Evolutionary conservation across 2,888 invertebrate genomes (phyloP).

Genomic region (Tigriopus californicus): DNA sequence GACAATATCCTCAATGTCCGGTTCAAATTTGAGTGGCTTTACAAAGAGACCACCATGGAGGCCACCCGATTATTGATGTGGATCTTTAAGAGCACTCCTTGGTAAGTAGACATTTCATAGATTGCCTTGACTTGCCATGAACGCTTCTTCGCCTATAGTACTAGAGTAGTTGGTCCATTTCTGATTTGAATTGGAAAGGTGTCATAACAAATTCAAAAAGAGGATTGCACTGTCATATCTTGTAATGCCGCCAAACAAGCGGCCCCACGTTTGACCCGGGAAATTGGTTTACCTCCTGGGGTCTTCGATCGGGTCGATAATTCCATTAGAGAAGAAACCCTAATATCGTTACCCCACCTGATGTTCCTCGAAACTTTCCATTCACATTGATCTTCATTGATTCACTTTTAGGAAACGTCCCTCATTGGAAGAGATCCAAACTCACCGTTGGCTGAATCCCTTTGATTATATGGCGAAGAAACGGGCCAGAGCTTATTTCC

Average conservation of each 20-base stretch:
- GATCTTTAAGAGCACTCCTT: conserved; percentile 78
- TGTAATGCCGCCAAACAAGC: too few relatives aligned
- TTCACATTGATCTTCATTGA: background rate
- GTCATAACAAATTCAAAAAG: too few relatives aligned
- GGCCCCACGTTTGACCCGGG: too few relatives aligned
- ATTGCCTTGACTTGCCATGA: too few relatives aligned
- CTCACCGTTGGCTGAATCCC: conserved; percentile 85
- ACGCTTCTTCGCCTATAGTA: too few relatives aligned
- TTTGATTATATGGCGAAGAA: conserved; percentile 83
- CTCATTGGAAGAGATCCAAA: conserved; percentile 77
- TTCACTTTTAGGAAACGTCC: conserved; percentile 56
- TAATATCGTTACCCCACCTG: background rate
- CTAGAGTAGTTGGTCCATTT: too few relatives aligned
- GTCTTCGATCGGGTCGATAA: too few relatives aligned
- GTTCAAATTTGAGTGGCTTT: conserved; percentile 80
- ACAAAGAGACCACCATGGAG: conserved; percentile 82
- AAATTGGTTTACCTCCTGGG: too few relatives aligned
- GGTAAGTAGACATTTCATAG: conserved; percentile 36
- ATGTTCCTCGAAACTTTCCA: background rate
- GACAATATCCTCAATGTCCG: conserved; percentile 81
- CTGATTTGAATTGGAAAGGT: too few relatives aligned
- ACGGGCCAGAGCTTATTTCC: conserved; percentile 66
- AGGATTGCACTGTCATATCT: too few relatives aligned
- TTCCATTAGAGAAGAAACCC: too few relatives aligned
- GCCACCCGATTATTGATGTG: conserved; percentile 84